Conservation (phyloP, 2,797 vertebrate genomes). For the Podargus strigoides region DNA sequence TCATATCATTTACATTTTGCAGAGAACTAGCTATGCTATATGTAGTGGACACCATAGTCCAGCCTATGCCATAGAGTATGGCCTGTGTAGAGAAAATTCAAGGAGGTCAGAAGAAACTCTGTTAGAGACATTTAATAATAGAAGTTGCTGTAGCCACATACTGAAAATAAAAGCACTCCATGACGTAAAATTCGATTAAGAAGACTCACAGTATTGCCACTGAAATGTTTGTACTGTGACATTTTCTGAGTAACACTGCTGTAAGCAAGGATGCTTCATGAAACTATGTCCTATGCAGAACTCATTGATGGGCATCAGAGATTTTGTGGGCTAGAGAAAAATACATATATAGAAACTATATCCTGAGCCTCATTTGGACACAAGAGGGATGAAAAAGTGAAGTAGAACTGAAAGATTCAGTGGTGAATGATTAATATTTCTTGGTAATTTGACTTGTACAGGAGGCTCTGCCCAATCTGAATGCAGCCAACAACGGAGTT, state of each 20-base stretch:
- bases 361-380: background rate
- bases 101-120: background rate
- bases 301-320: background rate
- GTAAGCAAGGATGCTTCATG: background rate
- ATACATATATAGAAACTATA: background rate
- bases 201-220: background rate
- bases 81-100: background rate
- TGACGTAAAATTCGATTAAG: background rate
- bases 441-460: background rate
- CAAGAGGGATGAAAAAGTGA: background rate
- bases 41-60: too few relatives aligned
- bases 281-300: background rate
- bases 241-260: background rate
- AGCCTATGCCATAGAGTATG: background rate
- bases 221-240: background rate
- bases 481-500: background rate
- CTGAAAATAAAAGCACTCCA: background rate
- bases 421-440: background rate
- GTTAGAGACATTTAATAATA: background rate
- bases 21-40: too few relatives aligned
- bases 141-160: background rate
- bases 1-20: background rate
- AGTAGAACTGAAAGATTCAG: conserved; percentile 12
- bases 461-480: background rate
- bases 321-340: background rate